Evolutionary conservation across 2,797 vertebrate species (phyloP), one percentile per base, ranked within the genome.

Genomic region (Sebastes ruberrimus): DNA sequence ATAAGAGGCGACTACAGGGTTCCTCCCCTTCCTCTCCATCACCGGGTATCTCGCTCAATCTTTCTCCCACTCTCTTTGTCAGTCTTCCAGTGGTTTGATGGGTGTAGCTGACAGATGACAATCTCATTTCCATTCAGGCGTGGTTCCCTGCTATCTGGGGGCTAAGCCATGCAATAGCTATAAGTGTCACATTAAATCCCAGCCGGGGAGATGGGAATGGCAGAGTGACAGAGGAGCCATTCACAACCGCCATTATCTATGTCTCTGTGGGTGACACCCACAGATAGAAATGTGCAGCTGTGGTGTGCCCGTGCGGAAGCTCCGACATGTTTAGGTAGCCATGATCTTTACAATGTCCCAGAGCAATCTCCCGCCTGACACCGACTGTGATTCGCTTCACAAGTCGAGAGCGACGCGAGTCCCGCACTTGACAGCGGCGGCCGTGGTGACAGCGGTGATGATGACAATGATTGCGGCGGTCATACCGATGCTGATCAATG

Each of bases 131-230:
- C 88, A 94, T 94, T 91, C 91, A 93, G 87, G 84, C 89, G 23
- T 89, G 89, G 82, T 85, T 88, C 83, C 90, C 82, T 77, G 88
- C 89, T 92, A 86, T 93, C 92, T 91, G 78, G 85, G 72, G 87
- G 90, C 93, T 83, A 88, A 90, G 90, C 89, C 91, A 89, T 92
- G 92, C 93, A 91, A 91, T 91, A 91, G 92, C 94, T 94, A 88
- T 91, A 92, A 93, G 91, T 94, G 94, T 94, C 94, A 94, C 89
- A 94, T 93, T 94, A 93, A 94, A 93, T 94, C 92, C 91, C 87
- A 81, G 87, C 80, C 88, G 63, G 89, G 81, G 89, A 91, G 85
- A 92, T 53, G 88, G 83, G 89, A 83, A 91, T 80, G 90, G 89
- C 86, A 87, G 86, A 74, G 86, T 89, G 92, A 95, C 92, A 90